phyloP scores from a whole-genome alignment of 1,140 invertebrate genomes.

The Panagrolaimus sp. region DNA sequence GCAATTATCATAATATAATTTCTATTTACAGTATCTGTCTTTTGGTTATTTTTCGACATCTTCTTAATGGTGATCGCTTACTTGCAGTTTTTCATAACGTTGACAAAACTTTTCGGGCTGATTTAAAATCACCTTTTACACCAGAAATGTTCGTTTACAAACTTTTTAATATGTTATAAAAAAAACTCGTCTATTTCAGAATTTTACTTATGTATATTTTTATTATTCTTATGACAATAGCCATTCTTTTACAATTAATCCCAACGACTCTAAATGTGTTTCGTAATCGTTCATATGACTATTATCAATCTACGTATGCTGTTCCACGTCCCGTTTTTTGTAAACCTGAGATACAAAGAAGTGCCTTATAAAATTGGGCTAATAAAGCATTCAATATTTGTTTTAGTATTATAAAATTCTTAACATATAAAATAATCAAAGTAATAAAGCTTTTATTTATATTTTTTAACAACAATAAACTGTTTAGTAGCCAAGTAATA shows the following conservation, averaged over 20 bases:
- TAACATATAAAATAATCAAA: too few relatives aligned
- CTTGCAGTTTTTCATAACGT: constrained; percentile 22
- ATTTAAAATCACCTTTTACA: constrained; percentile 8
- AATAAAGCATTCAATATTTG: too few relatives aligned
- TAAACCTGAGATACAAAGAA: not conserved
- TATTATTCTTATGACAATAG: constrained; percentile 18
- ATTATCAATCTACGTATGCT: not conserved
- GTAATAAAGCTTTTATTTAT: too few relatives aligned
- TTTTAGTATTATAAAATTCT: too few relatives aligned
- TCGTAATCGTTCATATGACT: constrained; percentile 4
- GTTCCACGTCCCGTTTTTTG: not conserved
- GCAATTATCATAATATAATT: constrained; percentile 12
- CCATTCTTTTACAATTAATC: constrained; percentile 10
- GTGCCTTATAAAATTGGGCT: not conserved
- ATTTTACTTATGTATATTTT: constrained; percentile 21
- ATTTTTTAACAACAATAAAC: too few relatives aligned
- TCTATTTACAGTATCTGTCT: not conserved
- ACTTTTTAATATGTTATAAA: not conserved
- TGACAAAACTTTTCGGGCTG: constrained; percentile 17
- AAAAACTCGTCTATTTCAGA: constrained; percentile 4
- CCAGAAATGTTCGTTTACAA: constrained; percentile 18
- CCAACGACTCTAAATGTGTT: constrained; percentile 14
- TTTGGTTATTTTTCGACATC: constrained; percentile 8
- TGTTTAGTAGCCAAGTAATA: too few relatives aligned
- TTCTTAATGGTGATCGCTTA: constrained; percentile 20